Conservation (phyloP, 2,113 vertebrate genomes). For the Carollia perspicillata region DNA sequence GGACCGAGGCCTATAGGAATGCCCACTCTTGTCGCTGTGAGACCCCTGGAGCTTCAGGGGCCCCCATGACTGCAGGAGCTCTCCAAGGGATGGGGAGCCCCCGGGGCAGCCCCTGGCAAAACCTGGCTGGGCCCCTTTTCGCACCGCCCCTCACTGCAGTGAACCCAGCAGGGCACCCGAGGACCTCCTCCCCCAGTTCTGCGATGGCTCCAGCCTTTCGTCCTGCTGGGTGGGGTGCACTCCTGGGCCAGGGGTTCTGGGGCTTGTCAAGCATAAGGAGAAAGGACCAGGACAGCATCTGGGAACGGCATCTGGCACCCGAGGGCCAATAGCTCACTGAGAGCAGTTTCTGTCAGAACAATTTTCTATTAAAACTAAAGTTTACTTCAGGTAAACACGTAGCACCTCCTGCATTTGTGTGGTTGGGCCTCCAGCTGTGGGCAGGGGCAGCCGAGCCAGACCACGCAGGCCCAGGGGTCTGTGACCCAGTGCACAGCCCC, state of each 20-base stretch:
- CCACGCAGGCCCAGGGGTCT: not conserved
- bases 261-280: not conserved
- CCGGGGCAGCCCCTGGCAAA: rapidly evolving
- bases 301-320: not conserved
- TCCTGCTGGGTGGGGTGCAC: rapidly evolving
- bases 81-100: rapidly evolving
- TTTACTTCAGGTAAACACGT: not conserved
- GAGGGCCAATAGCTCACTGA: rapidly evolving
- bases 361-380: not conserved
- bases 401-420: rapidly evolving
- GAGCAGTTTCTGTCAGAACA: rapidly evolving
- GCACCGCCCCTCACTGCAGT: not conserved
- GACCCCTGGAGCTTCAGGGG: too few relatives aligned
- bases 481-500: not conserved
- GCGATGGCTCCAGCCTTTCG: rapidly evolving
- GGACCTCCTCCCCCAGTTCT: not conserved
- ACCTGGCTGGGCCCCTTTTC: too few relatives aligned
- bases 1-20: not conserved
- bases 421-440: not conserved
- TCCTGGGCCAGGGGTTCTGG: not conserved
- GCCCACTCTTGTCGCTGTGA: not conserved
- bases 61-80: rapidly evolving
- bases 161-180: not conserved
- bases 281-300: not conserved
- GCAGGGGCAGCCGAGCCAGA: not conserved